Evolutionary conservation across 2,797 vertebrate species (phyloP).

Genomic region (Podargus strigoides): DNA sequence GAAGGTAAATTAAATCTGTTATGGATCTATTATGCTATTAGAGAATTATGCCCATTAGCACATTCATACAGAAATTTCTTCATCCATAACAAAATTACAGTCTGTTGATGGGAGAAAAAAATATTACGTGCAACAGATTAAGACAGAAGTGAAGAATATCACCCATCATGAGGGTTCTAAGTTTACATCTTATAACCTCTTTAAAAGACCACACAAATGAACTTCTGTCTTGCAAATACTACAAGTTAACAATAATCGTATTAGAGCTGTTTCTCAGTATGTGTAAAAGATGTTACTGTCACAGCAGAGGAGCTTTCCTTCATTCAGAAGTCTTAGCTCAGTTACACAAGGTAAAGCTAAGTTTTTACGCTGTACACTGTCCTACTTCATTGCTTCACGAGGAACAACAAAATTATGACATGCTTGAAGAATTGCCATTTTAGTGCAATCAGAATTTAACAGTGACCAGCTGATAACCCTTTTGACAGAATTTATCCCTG

Average conservation of each 20-base stretch:
- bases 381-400: background rate
- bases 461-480: background rate
- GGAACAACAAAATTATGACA: background rate
- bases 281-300: background rate
- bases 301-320: background rate
- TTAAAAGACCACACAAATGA: background rate
- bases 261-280: background rate
- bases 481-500: background rate
- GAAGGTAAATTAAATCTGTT: background rate
- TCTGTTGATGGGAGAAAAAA: background rate
- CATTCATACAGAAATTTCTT: background rate
- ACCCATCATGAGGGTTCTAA: background rate
- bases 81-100: background rate
- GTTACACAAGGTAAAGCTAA: background rate
- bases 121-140: background rate
- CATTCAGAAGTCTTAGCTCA: background rate
- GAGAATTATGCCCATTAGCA: background rate
- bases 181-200: background rate
- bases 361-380: background rate
- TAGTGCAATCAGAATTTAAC: background rate
- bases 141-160: background rate
- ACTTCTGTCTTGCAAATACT: background rate
- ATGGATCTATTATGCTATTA: background rate
- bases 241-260: background rate
- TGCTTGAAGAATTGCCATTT: background rate